Conservation (phyloP, 2,888 invertebrate genomes). For the Microdon myrmicae region DNA sequence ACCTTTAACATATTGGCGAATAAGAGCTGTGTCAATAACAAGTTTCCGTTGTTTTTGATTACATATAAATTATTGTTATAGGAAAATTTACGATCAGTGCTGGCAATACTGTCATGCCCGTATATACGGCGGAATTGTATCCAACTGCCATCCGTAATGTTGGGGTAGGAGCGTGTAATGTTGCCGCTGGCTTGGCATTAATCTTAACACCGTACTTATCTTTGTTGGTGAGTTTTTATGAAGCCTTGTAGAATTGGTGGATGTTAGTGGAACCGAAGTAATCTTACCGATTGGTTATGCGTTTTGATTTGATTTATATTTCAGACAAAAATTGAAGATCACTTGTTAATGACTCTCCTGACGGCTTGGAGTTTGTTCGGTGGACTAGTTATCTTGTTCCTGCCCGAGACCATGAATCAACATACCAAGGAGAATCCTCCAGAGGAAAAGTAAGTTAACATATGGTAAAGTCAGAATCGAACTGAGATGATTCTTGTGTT, state of each 20-base stretch:
- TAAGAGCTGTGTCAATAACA: slow-evolving; percentile 1
- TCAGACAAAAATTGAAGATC: slow-evolving; percentile 74
- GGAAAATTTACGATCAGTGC: slow-evolving; percentile 80
- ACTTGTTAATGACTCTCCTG: slow-evolving; percentile 77
- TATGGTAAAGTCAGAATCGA: too few relatives aligned
- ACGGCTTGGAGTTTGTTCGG: slow-evolving; percentile 77
- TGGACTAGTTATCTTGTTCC: slow-evolving; percentile 76
- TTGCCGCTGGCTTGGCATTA: slow-evolving; percentile 79
- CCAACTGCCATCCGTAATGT: slow-evolving; percentile 77
- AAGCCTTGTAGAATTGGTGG: not conserved
- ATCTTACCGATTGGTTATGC: slow-evolving; percentile 5
- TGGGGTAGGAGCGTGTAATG: slow-evolving; percentile 80
- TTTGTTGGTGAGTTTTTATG: slow-evolving; percentile 73
- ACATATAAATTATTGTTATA: slow-evolving; percentile 36
- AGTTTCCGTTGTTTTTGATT: not conserved
- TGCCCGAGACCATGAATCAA: slow-evolving; percentile 77
- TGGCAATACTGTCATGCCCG: slow-evolving; percentile 82
- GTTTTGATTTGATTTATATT: slow-evolving; percentile 55
- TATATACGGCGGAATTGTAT: slow-evolving; percentile 78
- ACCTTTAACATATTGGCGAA: slow-evolving; percentile 1
- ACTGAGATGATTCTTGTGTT: too few relatives aligned
- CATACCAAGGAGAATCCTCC: slow-evolving; percentile 56
- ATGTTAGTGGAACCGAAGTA: not conserved
- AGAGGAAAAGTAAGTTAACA: slow-evolving; percentile 56
- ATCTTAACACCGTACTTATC: slow-evolving; percentile 81